These are phyloP conservation scores for Shinisaurus crocodilurus DNA, from an alignment of 2,113 vertebrate species.

Conservation along the genomic window DNA sequence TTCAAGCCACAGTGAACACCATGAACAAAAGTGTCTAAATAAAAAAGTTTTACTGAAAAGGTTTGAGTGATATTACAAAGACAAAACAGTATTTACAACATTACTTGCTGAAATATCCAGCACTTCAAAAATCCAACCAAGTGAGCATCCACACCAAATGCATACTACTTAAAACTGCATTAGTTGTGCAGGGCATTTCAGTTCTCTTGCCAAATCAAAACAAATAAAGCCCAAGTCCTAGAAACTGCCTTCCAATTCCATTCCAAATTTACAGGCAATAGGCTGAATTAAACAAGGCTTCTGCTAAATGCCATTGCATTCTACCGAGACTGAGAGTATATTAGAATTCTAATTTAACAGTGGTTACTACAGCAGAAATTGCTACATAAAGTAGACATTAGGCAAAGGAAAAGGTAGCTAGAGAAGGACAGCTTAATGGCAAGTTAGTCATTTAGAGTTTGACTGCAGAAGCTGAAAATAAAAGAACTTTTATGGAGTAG, in stretches of 20 bases:
- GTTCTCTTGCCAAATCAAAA: background rate
- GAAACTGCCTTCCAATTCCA: background rate
- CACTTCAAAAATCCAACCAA: background rate
- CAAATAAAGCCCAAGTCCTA: no score
- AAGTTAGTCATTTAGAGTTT: background rate
- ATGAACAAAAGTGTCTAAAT: constrained; percentile 28
- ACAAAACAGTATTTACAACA: constrained; percentile 35
- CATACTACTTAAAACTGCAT: background rate
- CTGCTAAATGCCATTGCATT: background rate
- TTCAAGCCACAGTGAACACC: background rate
- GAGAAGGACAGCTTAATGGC: background rate
- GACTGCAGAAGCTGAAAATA: background rate
- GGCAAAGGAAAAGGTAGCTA: background rate
- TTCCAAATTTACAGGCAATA: background rate
- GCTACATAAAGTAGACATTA: background rate
- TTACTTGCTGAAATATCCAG: constrained; percentile 57
- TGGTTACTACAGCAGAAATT: background rate
- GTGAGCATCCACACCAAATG: background rate
- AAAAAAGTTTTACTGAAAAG: constrained; percentile 68
- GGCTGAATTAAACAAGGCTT: background rate
- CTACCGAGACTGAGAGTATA: background rate
- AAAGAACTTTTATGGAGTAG: background rate
- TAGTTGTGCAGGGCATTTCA: background rate
- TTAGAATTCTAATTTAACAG: background rate
- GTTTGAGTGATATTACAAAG: constrained; percentile 27